phyloP scores from a whole-genome alignment of 2,113 vertebrate species.

The Lethenteron camtschaticum region DNA sequence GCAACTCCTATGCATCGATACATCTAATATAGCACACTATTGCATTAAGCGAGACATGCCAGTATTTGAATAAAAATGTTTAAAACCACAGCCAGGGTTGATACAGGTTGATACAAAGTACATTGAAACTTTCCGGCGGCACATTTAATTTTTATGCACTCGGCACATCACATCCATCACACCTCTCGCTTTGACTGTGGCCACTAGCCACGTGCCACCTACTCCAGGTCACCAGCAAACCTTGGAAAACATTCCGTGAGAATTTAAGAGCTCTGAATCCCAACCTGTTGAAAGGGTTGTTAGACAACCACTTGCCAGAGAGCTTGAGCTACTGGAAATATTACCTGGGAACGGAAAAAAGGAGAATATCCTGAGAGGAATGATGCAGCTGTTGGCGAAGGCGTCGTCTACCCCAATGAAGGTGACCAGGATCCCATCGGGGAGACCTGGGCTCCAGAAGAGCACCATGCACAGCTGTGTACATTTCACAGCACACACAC shows the following conservation, averaged over 20 bases:
- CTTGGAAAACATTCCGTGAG: not conserved
- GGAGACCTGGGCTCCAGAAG: constrained; percentile 78
- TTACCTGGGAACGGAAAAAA: constrained; percentile 91
- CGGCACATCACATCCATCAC: not conserved
- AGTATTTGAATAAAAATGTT: too few species aligned
- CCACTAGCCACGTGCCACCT: not conserved
- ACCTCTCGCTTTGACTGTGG: not conserved
- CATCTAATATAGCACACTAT: not conserved
- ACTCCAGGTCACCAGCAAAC: not conserved
- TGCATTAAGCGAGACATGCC: too few species aligned
- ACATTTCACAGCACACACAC: too few species aligned
- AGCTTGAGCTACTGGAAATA: not conserved
- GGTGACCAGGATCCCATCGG: constrained; percentile 76
- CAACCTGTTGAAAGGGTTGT: not conserved
- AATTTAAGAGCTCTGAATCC: not conserved
- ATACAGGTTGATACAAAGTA: not conserved
- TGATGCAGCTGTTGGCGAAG: constrained; percentile 68
- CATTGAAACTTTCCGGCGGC: not conserved
- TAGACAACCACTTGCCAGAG: not conserved
- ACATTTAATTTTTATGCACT: not conserved
- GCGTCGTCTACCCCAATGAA: constrained; percentile 66
- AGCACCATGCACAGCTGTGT: constrained; percentile 72
- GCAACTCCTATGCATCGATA: not conserved
- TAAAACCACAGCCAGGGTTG: too few species aligned
- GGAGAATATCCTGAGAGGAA: constrained; percentile 76